Base-by-base conservation (phyloP, 2,888 invertebrate species). In the Drosophila macrospina region DNA sequence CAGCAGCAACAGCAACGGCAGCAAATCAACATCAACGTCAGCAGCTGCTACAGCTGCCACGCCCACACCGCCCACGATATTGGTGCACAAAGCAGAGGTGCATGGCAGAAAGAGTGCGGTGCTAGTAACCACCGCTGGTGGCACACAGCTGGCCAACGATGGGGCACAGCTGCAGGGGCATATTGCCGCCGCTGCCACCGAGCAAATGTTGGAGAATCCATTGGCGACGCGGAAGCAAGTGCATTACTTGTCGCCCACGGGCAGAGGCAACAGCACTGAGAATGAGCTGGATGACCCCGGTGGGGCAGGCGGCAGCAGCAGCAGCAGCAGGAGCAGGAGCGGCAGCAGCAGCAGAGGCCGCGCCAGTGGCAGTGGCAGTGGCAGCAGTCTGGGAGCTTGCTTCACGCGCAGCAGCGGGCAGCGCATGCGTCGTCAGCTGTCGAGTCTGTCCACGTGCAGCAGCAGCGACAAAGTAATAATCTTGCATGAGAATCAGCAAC, bases 391-490 rank as follows among this genome's bases (percentile, higher is more conserved):
- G 45, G 64, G 64, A 13, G 60, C 66, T 24, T 71, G 62, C 47
- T 69, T 69, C 6, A 69, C 51, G 42, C 48, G 65, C 13, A 48
- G 34, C 5, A 32, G 45, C 42, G 69, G 70, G 0, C 68, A 52
- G 26, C 76, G 78, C 15, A 68, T 89, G 62, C 74, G 83, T 11
- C 80, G 90, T 5, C 91, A 90, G 60, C 55, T 75, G 32, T 89
- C 88, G 16, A 73, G 76, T 41, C 62, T 86, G 54, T 88, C 91
- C 34, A 77, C 74, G 45, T 36, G 67, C 55, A 74, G 80, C 56
- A 84, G 70, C 67, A 89, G 89, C 76, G 91, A 90, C 67, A 91
- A 91, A 90, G 90, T 90, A 90, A 90, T 89, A 77, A 89, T 89
- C 70, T 70, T 88, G 79, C 85, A 79, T 82, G 88, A 87, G 48